Evolutionary conservation across 2,797 vertebrate genomes (phyloP).

Genomic region (Hapalemur alaotrensis): DNA sequence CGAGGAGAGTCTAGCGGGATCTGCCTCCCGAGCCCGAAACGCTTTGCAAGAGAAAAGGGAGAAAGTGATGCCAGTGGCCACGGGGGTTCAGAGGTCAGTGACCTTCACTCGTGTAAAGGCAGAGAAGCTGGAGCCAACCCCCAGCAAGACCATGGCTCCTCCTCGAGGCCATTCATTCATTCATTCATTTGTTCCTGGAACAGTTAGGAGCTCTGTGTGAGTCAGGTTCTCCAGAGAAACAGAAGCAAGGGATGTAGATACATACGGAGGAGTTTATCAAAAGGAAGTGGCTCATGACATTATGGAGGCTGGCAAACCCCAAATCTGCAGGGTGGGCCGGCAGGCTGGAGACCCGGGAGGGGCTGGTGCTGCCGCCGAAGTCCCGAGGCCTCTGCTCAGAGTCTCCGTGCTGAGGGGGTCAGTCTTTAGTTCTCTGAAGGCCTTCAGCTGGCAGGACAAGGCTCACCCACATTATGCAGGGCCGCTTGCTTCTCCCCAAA

Average conservation of each 20-base stretch:
- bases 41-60: not conserved
- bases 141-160: too few relatives aligned
- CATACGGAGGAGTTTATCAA: not conserved
- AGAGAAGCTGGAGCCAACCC: not conserved
- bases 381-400: too few relatives aligned
- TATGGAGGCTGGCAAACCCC: not conserved
- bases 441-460: not conserved
- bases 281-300: fast-evolving
- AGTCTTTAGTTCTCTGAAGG: not conserved
- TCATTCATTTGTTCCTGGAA: not conserved
- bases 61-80: not conserved
- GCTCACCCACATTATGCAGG: not conserved
- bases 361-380: too few relatives aligned
- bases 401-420: not conserved
- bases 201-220: not conserved
- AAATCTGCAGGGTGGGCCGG: not conserved
- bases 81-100: too few relatives aligned
- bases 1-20: too few relatives aligned
- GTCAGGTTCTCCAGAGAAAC: not conserved
- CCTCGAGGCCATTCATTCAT: not conserved
- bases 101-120: not conserved
- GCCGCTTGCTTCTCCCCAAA: too few relatives aligned
- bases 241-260: not conserved
- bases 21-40: not conserved
- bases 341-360: not conserved